Conservation (phyloP, 1,140 invertebrate genomes). For the Batillaria attramentaria region DNA sequence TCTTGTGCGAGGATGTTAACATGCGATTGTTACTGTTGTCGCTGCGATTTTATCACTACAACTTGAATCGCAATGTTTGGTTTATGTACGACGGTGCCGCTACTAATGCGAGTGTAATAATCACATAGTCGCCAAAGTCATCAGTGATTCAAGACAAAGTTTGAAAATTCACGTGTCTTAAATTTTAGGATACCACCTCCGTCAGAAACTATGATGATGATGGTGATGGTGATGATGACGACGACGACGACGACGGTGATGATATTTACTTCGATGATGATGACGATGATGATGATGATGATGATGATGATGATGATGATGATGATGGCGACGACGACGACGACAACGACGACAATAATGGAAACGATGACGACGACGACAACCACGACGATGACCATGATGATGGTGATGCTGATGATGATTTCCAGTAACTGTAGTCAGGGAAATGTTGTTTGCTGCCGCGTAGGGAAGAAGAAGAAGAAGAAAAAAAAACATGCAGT, state of each 20-base stretch:
- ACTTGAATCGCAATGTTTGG: too few species aligned
- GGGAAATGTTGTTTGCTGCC: not conserved
- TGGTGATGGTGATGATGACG: not conserved
- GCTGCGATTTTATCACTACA: too few species aligned
- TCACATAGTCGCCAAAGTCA: not conserved
- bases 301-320: slow-evolving; percentile 15
- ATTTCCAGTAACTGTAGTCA: slow-evolving; percentile 1
- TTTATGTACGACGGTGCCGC: too few species aligned
- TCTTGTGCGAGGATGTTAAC: too few species aligned
- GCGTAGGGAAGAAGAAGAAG: too few species aligned
- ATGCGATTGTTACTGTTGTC: too few species aligned
- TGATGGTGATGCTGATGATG: slow-evolving; percentile 1
- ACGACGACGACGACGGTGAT: not conserved
- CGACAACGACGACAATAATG: slow-evolving; percentile 1
- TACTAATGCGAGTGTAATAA: not conserved
- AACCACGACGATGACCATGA: not conserved
- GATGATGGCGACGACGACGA: not conserved
- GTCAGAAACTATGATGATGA: not conserved
- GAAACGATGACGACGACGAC: not conserved
- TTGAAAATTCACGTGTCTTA: not conserved
- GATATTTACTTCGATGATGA: not conserved
- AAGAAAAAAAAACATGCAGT: too few species aligned
- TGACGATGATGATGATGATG: slow-evolving; percentile 5
- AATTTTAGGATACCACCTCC: not conserved
- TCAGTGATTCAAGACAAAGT: not conserved